phyloP scores from a whole-genome alignment of 2,888 invertebrate genomes.

The Drosophila falleni region DNA sequence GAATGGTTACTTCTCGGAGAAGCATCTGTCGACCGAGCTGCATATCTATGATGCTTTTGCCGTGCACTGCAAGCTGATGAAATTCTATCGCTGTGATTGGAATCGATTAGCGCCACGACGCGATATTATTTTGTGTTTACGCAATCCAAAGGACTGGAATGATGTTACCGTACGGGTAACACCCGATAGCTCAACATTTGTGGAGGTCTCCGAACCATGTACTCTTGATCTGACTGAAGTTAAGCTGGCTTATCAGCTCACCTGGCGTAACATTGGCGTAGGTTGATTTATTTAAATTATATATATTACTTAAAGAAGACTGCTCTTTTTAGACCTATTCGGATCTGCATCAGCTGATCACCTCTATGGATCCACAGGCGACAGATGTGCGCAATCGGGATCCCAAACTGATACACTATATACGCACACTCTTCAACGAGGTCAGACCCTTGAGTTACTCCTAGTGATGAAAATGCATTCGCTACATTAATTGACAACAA shows the following conservation, averaged over 20 bases:
- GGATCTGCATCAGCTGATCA: constrained; percentile 80
- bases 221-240: constrained; percentile 65
- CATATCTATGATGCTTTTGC: constrained; percentile 80
- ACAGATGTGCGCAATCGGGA: constrained; percentile 70
- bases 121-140: constrained; percentile 71
- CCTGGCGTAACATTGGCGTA: constrained; percentile 82
- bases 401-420: constrained; percentile 68
- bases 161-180: constrained; percentile 72
- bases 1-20: constrained; percentile 80
- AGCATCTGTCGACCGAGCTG: constrained; percentile 79
- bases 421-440: constrained; percentile 73
- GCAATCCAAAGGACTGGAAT: constrained; percentile 56
- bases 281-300: not conserved
- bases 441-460: constrained; percentile 82
- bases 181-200: constrained; percentile 80
- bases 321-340: constrained; percentile 60
- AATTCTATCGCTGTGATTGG: constrained; percentile 77
- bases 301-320: not conserved
- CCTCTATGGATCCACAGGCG: constrained; percentile 71
- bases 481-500: constrained; percentile 60
- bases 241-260: constrained; percentile 67
- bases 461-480: constrained; percentile 47
- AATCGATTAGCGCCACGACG: constrained; percentile 80
- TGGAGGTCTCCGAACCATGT: constrained; percentile 77
- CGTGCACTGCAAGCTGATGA: constrained; percentile 69